Evolutionary conservation across 2,113 vertebrate genomes (phyloP).

Genomic region (Zootoca vivipara): DNA sequence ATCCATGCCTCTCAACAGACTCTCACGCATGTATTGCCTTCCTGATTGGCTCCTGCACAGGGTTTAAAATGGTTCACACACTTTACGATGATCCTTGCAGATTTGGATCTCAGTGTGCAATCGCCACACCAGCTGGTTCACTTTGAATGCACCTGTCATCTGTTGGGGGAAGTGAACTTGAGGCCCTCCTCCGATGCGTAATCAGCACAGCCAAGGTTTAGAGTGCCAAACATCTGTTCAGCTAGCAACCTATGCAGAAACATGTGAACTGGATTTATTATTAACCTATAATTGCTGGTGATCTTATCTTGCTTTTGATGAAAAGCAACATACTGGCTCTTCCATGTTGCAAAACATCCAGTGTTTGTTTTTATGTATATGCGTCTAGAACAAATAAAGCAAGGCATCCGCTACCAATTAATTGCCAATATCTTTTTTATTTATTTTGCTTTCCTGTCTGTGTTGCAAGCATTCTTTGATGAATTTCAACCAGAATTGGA

Average conservation of each 20-base stretch:
- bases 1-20: background rate
- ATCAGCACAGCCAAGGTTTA: background rate
- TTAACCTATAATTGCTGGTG: background rate
- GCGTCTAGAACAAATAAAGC: background rate
- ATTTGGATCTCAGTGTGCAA: background rate
- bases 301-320: background rate
- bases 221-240: background rate
- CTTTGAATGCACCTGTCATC: background rate
- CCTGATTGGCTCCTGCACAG: background rate
- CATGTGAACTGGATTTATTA: background rate
- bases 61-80: background rate
- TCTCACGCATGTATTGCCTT: background rate
- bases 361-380: background rate
- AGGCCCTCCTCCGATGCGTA: background rate
- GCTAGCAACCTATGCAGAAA: background rate
- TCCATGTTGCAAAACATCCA: background rate
- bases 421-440: background rate
- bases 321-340: background rate
- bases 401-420: background rate
- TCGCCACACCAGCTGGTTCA: background rate
- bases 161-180: background rate
- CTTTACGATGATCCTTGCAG: background rate
- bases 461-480: background rate
- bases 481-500: background rate
- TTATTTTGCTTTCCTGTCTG: background rate